These are phyloP conservation scores for Hoplodrina blanda DNA, from an alignment of 2,888 invertebrate genomes.

Conservation along the genomic window DNA sequence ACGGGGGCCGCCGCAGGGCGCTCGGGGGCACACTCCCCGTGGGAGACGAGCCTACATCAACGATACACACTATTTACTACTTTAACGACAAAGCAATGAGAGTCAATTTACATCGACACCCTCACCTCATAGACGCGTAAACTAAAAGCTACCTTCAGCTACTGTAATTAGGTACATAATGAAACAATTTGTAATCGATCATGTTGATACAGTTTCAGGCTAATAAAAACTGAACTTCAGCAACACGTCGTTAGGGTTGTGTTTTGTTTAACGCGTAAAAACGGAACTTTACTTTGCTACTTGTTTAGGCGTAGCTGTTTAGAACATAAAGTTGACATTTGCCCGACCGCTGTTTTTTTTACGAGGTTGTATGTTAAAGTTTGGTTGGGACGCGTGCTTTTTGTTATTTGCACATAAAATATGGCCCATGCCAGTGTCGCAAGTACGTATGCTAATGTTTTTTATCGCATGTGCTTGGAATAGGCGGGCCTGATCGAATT, in stretches of 20 bases:
- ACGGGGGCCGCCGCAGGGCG: constrained; percentile 65
- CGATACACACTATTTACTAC: constrained; percentile 64
- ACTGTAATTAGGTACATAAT: constrained; percentile 81
- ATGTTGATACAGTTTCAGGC: constrained; percentile 63
- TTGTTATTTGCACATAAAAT: constrained; percentile 78
- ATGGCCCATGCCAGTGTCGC: constrained; percentile 69
- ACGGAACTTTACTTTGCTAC: constrained; percentile 59
- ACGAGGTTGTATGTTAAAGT: constrained; percentile 65
- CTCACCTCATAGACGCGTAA: constrained; percentile 49
- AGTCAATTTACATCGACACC: constrained; percentile 70
- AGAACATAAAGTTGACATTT: constrained; percentile 73
- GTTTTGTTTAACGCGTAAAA: constrained; percentile 53
- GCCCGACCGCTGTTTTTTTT: constrained; percentile 64
- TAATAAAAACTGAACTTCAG: constrained; percentile 70
- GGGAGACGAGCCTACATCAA: constrained; percentile 43
- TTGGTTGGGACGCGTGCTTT: constrained; percentile 69
- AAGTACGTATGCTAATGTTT: constrained; percentile 80
- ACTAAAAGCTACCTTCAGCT: constrained; percentile 78
- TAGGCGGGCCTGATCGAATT: constrained; percentile 76
- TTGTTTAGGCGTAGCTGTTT: constrained; percentile 63
- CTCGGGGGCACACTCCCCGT: constrained; percentile 58
- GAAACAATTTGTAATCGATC: constrained; percentile 81
- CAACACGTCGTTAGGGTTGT: constrained; percentile 59
- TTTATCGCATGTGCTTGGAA: constrained; percentile 77
- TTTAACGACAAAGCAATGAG: constrained; percentile 68